phyloP scores from a whole-genome alignment of 1,140 invertebrate species.

The Brachionus calyciflorus region DNA sequence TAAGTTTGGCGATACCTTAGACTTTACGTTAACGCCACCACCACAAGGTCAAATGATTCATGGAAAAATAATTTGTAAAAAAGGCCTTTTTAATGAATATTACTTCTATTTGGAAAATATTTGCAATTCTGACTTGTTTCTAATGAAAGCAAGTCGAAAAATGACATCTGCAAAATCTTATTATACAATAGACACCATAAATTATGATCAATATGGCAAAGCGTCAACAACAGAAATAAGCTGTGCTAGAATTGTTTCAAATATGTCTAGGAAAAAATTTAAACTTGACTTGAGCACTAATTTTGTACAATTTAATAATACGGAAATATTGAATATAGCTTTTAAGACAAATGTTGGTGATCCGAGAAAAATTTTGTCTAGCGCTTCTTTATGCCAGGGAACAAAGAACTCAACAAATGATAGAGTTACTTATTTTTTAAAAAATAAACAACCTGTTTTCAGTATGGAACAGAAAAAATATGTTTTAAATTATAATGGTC shows the following conservation, averaged over 20 bases:
- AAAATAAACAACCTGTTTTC: slow-evolving; percentile 29
- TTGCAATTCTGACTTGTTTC: neutral
- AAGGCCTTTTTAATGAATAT: slow-evolving; percentile 44
- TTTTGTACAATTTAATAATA: slow-evolving; percentile 35
- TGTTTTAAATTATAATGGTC: slow-evolving; percentile 28
- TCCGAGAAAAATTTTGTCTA: slow-evolving; percentile 31
- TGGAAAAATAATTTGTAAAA: slow-evolving; percentile 44
- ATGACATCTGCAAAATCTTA: slow-evolving; percentile 32
- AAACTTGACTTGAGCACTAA: slow-evolving; percentile 36
- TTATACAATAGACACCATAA: slow-evolving; percentile 41
- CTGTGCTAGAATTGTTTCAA: slow-evolving; percentile 25
- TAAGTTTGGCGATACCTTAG: neutral
- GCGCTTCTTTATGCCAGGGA: neutral
- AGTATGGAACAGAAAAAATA: slow-evolving; percentile 5
- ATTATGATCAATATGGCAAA: slow-evolving; percentile 20
- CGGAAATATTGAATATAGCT: neutral
- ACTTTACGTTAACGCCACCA: slow-evolving; percentile 18
- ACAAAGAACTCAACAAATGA: neutral
- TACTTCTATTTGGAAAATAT: slow-evolving; percentile 38
- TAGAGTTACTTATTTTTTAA: slow-evolving; percentile 42
- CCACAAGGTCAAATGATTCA: slow-evolving; percentile 19
- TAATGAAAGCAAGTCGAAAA: slow-evolving; percentile 38
- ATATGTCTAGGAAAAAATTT: slow-evolving; percentile 42
- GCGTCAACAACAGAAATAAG: neutral
- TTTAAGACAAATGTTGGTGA: slow-evolving; percentile 1